Conservation (phyloP, 2,113 vertebrate species). For the Tricholaema leucomelas region DNA sequence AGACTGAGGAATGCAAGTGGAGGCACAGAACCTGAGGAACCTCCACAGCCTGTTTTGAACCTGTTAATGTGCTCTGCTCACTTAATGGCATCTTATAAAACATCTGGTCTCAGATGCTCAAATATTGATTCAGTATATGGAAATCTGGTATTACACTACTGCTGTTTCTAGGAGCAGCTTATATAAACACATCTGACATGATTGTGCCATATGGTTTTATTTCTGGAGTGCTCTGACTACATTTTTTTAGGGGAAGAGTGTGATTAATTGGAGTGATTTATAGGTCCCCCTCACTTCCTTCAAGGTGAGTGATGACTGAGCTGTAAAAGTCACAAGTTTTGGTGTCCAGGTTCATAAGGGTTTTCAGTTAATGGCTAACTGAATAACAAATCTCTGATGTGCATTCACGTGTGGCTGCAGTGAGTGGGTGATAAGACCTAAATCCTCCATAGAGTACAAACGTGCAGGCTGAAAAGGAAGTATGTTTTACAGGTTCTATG, state of each 20-base stretch:
- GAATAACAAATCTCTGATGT: conserved; percentile 54
- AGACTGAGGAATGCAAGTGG: conserved; percentile 77
- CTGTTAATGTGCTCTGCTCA: conserved; percentile 70
- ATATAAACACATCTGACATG: conserved; percentile 85
- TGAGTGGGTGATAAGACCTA: conserved; percentile 53
- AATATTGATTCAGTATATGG: conserved; percentile 92
- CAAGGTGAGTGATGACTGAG: conserved; percentile 49
- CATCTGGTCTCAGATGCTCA: conserved; percentile 87
- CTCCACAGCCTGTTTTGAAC: conserved; percentile 50
- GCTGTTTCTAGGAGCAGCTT: conserved; percentile 89
- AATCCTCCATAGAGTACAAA: conserved; percentile 51
- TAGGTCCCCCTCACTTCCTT: conserved; percentile 59
- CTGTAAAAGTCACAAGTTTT: conserved; percentile 54
- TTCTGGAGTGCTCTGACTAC: conserved; percentile 74
- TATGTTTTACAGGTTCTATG: conserved; percentile 63
- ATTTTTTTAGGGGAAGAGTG: conserved; percentile 68
- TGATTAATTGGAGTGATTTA: conserved; percentile 80
- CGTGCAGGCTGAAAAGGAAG: conserved; percentile 68
- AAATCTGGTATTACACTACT: conserved; percentile 82
- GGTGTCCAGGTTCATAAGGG: conserved; percentile 61
- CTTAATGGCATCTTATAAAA: conserved; percentile 97
- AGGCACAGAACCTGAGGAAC: conserved; percentile 58
- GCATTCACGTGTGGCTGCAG: conserved; percentile 36
- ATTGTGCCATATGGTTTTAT: conserved; percentile 77
- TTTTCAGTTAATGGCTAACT: conserved; percentile 64